A percentile compares a stretch with the other conserved stretches of the same genome.
Conservation (phyloP, 2,888 invertebrate species). For the Phaedon cochleariae region DNA sequence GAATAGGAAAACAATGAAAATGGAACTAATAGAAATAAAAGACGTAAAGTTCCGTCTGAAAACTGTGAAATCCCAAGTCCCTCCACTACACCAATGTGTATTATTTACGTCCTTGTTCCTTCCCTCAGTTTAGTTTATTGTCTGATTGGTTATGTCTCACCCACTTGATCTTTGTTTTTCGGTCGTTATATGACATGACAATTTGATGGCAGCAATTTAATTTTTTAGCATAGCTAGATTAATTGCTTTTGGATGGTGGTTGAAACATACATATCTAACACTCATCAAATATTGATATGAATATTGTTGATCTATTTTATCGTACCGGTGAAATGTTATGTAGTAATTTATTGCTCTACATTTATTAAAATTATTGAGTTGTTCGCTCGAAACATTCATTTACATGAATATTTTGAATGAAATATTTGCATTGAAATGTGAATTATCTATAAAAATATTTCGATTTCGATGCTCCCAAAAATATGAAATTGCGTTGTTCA, state of each 20-base stretch:
- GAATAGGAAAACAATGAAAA: not conserved
- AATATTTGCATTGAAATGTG: not conserved
- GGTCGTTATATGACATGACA: too few relatives aligned
- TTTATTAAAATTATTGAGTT: not conserved
- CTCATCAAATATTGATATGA: not conserved
- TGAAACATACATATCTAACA: not conserved
- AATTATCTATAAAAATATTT: too few relatives aligned
- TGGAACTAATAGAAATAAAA: not conserved
- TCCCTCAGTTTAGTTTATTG: too few relatives aligned
- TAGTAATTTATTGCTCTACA: not conserved
- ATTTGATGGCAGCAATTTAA: too few relatives aligned
- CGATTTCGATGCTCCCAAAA: too few relatives aligned
- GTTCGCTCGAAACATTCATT: not conserved
- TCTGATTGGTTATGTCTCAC: too few relatives aligned
- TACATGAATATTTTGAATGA: not conserved
- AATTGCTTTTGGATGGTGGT: too few relatives aligned
- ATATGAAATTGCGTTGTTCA: too few relatives aligned
- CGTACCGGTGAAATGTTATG: not conserved
- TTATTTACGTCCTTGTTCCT: too few relatives aligned
- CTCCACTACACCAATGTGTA: too few relatives aligned
- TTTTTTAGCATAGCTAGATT: too few relatives aligned
- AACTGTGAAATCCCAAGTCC: not conserved
- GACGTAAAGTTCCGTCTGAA: not conserved
- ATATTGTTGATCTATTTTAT: not conserved
- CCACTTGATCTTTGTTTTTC: too few relatives aligned